These are phyloP conservation scores for Ageneiosus marmoratus DNA, from an alignment of 2,113 vertebrate species.

Conservation along the genomic window DNA sequence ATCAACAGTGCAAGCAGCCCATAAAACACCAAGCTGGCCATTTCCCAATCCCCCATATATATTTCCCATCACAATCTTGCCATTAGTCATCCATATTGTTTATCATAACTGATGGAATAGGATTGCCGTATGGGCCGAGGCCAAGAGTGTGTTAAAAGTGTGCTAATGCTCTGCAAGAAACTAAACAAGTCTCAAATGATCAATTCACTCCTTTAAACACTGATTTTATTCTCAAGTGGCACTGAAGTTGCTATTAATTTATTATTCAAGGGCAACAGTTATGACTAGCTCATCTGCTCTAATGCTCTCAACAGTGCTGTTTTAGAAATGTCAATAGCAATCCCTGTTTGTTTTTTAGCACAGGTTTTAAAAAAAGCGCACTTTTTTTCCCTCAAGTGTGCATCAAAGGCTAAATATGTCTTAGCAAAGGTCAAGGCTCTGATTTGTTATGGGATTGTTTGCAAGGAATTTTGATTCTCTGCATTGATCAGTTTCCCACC, in stretches of 20 bases:
- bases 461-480: conserved; percentile 74
- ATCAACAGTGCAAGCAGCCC: conserved; percentile 75
- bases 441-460: conserved; percentile 77
- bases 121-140: conserved; percentile 26
- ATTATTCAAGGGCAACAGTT: conserved; percentile 29
- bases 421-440: conserved; percentile 69
- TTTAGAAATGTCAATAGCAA: conserved; percentile 27
- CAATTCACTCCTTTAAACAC: conserved; percentile 31
- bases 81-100: conserved; percentile 73
- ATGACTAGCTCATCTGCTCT: conserved; percentile 11
- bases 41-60: conserved; percentile 69
- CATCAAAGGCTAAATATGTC: conserved; percentile 74
- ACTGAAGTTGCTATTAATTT: conserved; percentile 20
- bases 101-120: conserved; percentile 53
- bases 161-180: conserved; percentile 34
- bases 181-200: conserved; percentile 28
- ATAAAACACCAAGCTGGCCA: conserved; percentile 69
- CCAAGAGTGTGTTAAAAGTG: conserved; percentile 37
- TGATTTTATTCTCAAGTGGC: conserved; percentile 3
- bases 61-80: conserved; percentile 62
- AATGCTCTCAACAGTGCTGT: neutral
- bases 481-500: conserved; percentile 79
- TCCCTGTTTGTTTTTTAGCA: conserved; percentile 19
- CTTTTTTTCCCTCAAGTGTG: conserved; percentile 68
- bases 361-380: conserved; percentile 53